phyloP scores from a whole-genome alignment of 2,888 invertebrate species.

The Tenodera sinensis region DNA sequence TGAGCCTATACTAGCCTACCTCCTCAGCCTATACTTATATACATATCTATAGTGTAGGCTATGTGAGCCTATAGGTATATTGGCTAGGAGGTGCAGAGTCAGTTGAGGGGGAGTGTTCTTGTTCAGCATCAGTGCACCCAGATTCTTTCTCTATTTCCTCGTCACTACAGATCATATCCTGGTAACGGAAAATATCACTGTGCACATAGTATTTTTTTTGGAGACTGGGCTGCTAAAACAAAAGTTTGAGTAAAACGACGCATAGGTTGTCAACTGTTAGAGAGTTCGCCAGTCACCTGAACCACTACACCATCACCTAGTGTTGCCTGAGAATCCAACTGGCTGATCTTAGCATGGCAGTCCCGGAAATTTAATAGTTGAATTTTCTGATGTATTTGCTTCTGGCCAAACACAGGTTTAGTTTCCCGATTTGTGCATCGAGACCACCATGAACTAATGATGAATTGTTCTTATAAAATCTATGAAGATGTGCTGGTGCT shows the following conservation, averaged over 20 bases:
- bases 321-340: slow-evolving; percentile 90
- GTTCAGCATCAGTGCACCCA: too few species aligned
- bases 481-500: slow-evolving; percentile 90
- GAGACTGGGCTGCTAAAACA: slow-evolving; percentile 91
- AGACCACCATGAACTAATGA: slow-evolving; percentile 94
- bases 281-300: slow-evolving; percentile 88
- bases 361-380: slow-evolving; percentile 92
- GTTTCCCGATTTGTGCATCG: slow-evolving; percentile 78
- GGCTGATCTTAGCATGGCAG: slow-evolving; percentile 96
- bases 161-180: too few species aligned
- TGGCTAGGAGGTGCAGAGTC: too few species aligned
- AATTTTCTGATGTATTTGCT: slow-evolving; percentile 93
- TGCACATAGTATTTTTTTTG: slow-evolving; percentile 98
- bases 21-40: too few species aligned
- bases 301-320: slow-evolving; percentile 93
- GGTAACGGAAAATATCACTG: slow-evolving; percentile 98
- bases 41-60: too few species aligned
- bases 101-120: too few species aligned
- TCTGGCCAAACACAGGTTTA: slow-evolving; percentile 81
- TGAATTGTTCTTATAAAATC: slow-evolving; percentile 94
- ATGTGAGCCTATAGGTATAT: too few species aligned
- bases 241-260: slow-evolving; percentile 97
- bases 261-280: slow-evolving; percentile 95
- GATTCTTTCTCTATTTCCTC: too few species aligned
- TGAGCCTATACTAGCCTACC: too few species aligned